A percentile compares a stretch with the other conserved stretches of the same genome.
Evolutionary conservation across 64 coral and sea anemone species (phyloP).

Genomic region (Trachythela sp.): DNA sequence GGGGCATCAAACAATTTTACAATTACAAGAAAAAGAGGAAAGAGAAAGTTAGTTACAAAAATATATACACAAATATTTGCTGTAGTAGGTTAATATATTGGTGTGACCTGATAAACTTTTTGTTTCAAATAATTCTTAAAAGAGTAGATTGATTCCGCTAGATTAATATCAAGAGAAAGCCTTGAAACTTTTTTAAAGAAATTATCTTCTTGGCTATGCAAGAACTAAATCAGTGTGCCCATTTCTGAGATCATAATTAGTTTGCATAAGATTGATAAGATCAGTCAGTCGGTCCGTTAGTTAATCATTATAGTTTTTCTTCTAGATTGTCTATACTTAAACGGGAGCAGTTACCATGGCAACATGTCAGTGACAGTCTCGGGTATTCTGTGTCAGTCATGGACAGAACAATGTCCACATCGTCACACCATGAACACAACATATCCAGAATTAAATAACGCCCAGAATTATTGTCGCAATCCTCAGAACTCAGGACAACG

Average conservation of each 20-base stretch:
- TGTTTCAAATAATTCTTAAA: too few species aligned
- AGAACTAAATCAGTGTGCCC: too few species aligned
- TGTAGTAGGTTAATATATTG: too few species aligned
- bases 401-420: slow-evolving; percentile 85
- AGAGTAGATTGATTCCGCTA: too few species aligned
- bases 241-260: background rate
- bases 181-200: too few species aligned
- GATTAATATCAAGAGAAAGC: too few species aligned
- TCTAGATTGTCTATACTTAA: slow-evolving; percentile 57
- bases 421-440: slow-evolving; percentile 54
- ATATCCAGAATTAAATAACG: slow-evolving; percentile 24
- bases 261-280: background rate
- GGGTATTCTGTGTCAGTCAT: slow-evolving; percentile 60
- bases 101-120: too few species aligned
- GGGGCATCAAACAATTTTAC: too few species aligned
- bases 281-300: background rate
- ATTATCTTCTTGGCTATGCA: too few species aligned
- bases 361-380: slow-evolving; percentile 59
- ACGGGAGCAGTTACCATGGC: slow-evolving; percentile 55
- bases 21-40: too few species aligned
- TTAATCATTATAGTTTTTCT: background rate
- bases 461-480: slow-evolving; percentile 54
- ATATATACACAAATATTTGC: too few species aligned
- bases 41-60: too few species aligned
- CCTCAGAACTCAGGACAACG: slow-evolving; percentile 43